These are phyloP conservation scores for Chaenogobius annularis DNA, from an alignment of 2,113 vertebrate species.

Conservation along the genomic window DNA sequence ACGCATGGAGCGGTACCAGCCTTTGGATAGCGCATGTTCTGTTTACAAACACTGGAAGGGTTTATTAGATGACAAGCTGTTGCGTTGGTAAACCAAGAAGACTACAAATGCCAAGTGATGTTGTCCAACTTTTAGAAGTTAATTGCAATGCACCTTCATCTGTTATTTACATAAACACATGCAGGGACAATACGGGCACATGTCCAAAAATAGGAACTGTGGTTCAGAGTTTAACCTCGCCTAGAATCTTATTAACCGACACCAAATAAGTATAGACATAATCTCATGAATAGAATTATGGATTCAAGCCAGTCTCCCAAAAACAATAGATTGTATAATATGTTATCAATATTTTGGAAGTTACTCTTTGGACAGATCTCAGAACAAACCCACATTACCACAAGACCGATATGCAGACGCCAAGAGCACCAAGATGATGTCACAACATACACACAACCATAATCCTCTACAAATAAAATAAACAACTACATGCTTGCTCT, in stretches of 20 bases:
- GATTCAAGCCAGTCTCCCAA: not conserved
- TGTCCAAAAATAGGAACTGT: not conserved
- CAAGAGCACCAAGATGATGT: not conserved
- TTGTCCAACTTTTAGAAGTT: too few species aligned
- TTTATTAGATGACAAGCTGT: too few species aligned
- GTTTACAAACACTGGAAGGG: too few species aligned
- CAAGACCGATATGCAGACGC: too few species aligned
- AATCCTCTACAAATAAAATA: not conserved
- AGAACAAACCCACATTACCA: not conserved
- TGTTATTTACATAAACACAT: not conserved
- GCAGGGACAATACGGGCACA: too few species aligned
- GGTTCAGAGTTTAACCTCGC: constrained; percentile 1
- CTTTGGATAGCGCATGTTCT: too few species aligned
- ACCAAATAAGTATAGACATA: constrained; percentile 5
- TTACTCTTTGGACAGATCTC: not conserved
- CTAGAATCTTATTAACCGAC: constrained; percentile 24
- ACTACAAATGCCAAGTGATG: too few species aligned
- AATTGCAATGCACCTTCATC: too few species aligned
- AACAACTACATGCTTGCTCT: not conserved
- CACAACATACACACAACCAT: not conserved
- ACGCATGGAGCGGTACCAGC: too few species aligned
- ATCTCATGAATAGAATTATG: constrained; percentile 13
- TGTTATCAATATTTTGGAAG: not conserved
- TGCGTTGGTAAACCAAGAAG: too few species aligned
- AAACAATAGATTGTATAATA: not conserved